phyloP scores from a whole-genome alignment of 2,113 vertebrate genomes.

The Cyprinodon brontotheroides region DNA sequence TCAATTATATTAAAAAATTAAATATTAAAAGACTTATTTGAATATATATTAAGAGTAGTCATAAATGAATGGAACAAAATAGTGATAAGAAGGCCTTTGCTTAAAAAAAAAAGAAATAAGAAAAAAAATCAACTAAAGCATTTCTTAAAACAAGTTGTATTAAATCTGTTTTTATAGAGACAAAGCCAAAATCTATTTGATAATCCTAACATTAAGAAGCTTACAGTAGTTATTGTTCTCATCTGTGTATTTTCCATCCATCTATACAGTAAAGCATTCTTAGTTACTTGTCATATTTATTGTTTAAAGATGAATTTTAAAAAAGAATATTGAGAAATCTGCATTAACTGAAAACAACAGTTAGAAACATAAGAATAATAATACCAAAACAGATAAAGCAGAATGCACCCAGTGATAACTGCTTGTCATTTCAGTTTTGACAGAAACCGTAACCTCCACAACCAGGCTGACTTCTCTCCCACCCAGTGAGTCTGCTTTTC shows the following conservation, averaged over 20 bases:
- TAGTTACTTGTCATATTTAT: not conserved
- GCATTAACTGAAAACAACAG: not conserved
- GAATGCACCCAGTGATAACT: not conserved
- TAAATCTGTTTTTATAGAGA: too few species aligned
- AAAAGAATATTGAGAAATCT: not conserved
- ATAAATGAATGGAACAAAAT: not conserved
- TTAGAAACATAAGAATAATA: not conserved
- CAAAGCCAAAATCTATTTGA: too few species aligned
- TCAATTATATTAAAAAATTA: not conserved
- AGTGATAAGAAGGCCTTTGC: too few species aligned
- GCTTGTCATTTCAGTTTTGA: constrained; percentile 79
- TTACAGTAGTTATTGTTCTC: not conserved
- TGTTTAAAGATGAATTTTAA: not conserved
- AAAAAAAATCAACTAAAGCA: too few species aligned
- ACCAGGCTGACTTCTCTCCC: constrained; percentile 90
- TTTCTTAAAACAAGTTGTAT: too few species aligned
- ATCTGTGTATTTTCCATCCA: too few species aligned
- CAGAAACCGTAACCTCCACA: constrained; percentile 83
- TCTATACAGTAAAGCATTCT: too few species aligned
- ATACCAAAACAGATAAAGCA: not conserved
- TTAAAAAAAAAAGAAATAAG: too few species aligned
- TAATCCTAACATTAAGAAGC: not conserved
- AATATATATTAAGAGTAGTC: not conserved
- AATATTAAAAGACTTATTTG: not conserved
- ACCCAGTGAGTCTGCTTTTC: constrained; percentile 86